phyloP scores from a whole-genome alignment of 2,888 invertebrate genomes.

The Trilocha varians region DNA sequence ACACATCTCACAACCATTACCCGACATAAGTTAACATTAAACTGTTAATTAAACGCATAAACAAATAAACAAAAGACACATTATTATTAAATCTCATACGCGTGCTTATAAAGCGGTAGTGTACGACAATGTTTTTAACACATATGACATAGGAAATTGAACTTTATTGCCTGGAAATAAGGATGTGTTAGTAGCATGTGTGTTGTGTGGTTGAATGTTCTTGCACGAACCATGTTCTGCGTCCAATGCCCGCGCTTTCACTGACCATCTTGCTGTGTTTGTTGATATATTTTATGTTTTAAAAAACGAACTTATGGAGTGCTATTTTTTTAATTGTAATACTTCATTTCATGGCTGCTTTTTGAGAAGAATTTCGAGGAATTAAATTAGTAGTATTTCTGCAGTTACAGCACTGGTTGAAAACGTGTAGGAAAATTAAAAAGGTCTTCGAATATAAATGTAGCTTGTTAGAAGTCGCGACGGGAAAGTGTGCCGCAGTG shows the following conservation, averaged over 20 bases:
- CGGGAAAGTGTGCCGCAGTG: too few relatives aligned
- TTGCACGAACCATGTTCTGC: conserved; percentile 53
- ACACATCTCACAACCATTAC: background rate
- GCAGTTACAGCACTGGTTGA: too few relatives aligned
- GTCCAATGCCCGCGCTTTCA: conserved; percentile 73
- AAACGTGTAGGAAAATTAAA: too few relatives aligned
- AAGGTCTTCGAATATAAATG: too few relatives aligned
- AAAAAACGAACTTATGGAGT: conserved; percentile 43
- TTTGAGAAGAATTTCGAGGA: too few relatives aligned
- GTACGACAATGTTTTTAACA: conserved; percentile 32
- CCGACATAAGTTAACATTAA: background rate
- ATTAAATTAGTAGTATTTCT: too few relatives aligned
- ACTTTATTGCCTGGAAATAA: conserved; percentile 13
- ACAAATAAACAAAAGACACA: conserved; percentile 60
- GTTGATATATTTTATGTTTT: conserved; percentile 40
- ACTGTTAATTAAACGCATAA: conserved; percentile 21
- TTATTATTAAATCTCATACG: conserved; percentile 65
- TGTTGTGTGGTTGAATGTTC: conserved; percentile 43
- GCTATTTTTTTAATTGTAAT: conserved; percentile 19
- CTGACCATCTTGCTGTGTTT: conserved; percentile 52
- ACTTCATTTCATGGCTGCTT: background rate
- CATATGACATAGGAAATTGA: conserved; percentile 7
- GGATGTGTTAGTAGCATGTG: conserved; percentile 9
- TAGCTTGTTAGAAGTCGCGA: too few relatives aligned
- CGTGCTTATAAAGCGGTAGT: conserved; percentile 57